Evolutionary conservation across 2,888 invertebrate genomes (phyloP).

Genomic region (Gortyna flavago): DNA sequence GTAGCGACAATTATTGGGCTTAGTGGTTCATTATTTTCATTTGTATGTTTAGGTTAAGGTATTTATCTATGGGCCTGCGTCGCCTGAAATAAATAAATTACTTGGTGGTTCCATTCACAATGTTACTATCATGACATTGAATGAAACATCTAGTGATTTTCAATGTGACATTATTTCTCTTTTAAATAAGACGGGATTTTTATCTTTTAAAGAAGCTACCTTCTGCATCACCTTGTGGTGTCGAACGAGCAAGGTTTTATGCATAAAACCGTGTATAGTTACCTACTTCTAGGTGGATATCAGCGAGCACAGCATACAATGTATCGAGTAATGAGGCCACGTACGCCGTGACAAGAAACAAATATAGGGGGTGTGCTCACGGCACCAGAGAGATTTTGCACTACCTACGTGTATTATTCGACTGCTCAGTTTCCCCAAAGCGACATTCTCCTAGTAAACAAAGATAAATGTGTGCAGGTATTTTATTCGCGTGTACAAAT

Average conservation of each 20-base stretch:
- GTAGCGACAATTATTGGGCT: neutral
- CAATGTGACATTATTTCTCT: slow-evolving; percentile 39
- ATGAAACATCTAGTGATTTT: slow-evolving; percentile 40
- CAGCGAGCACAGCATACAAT: slow-evolving; percentile 69
- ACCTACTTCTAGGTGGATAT: slow-evolving; percentile 50
- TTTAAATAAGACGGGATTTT: slow-evolving; percentile 59
- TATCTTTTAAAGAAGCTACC: slow-evolving; percentile 54
- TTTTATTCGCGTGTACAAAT: slow-evolving; percentile 66
- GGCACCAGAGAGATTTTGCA: slow-evolving; percentile 74
- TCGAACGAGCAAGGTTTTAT: slow-evolving; percentile 64
- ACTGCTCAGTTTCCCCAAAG: slow-evolving; percentile 68
- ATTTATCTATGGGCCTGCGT: too few relatives aligned
- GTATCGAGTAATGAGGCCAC: slow-evolving; percentile 81
- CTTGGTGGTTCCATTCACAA: slow-evolving; percentile 16
- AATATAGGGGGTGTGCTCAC: slow-evolving; percentile 76
- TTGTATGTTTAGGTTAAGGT: too few relatives aligned
- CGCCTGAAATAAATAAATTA: too few relatives aligned
- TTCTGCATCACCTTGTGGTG: slow-evolving; percentile 60
- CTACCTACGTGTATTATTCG: slow-evolving; percentile 71
- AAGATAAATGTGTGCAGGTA: slow-evolving; percentile 67
- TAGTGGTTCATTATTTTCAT: neutral
- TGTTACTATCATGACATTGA: slow-evolving; percentile 40
- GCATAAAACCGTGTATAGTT: slow-evolving; percentile 46
- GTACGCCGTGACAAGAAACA: slow-evolving; percentile 79
- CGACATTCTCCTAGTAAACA: slow-evolving; percentile 65